These are phyloP conservation scores for Melospiza georgiana DNA, from an alignment of 2,113 vertebrate genomes.

Conservation along the genomic window DNA sequence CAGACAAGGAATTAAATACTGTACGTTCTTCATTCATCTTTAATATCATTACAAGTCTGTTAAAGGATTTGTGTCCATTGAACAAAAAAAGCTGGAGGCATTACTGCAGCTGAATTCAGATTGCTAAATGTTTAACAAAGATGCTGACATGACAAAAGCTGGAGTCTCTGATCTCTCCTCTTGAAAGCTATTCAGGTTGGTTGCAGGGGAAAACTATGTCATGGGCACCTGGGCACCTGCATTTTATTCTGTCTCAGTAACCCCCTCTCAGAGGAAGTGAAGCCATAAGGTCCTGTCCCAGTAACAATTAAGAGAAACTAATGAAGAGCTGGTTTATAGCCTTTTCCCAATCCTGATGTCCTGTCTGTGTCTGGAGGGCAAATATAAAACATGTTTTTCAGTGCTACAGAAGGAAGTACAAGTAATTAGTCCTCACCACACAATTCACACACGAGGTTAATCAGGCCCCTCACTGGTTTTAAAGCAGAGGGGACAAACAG, in stretches of 20 bases:
- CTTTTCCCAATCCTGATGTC: conserved; percentile 74
- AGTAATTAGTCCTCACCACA: conserved; percentile 67
- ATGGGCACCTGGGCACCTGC: conserved; percentile 70
- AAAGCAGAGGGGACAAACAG: conserved; percentile 47
- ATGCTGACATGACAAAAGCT: conserved; percentile 61
- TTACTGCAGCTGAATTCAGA: conserved; percentile 43
- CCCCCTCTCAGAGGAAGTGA: conserved; percentile 70
- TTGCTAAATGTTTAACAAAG: conserved; percentile 66
- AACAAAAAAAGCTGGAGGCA: conserved; percentile 47
- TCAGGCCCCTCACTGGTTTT: conserved; percentile 36
- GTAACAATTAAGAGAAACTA: conserved; percentile 78
- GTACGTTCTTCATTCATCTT: conserved; percentile 56
- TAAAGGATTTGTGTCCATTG: conserved; percentile 43
- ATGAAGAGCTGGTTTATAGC: conserved; percentile 70
- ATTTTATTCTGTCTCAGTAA: conserved; percentile 57
- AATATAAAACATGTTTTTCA: conserved; percentile 72
- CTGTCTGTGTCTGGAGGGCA: conserved; percentile 64
- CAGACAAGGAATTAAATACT: conserved; percentile 68
- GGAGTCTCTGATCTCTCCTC: conserved; percentile 54
- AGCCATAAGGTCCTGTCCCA: conserved; percentile 62
- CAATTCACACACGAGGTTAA: conserved; percentile 52
- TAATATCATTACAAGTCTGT: conserved; percentile 50
- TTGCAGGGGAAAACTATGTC: conserved; percentile 62
- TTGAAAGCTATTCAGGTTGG: conserved; percentile 57
- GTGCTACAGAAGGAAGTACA: conserved; percentile 71